Percentiles rank a stretch among this genome's conserved stretches.
Conservation (phyloP, 2,113 vertebrate species). For the Dasyornis broadbenti region DNA sequence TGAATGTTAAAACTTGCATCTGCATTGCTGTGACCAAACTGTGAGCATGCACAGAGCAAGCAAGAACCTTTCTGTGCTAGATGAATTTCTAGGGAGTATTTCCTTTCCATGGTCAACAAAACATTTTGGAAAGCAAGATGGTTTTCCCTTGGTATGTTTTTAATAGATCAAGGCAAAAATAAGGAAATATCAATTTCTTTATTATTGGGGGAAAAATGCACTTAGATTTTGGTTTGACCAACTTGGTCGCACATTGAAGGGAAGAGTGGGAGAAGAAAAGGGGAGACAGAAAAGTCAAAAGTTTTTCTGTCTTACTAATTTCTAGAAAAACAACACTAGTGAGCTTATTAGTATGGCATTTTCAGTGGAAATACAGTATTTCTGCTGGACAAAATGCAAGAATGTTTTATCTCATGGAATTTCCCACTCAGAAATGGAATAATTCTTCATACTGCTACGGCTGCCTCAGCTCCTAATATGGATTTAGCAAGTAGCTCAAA, state of each 20-base stretch:
- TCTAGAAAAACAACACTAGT: neutral
- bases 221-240: neutral
- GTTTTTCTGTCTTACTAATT: slow-evolving; percentile 1
- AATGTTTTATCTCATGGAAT: slow-evolving; percentile 69
- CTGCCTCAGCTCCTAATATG: slow-evolving; percentile 48
- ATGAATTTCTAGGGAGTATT: neutral
- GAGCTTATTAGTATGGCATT: slow-evolving; percentile 29
- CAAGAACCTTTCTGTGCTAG: neutral
- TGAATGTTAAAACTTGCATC: neutral
- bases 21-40: neutral
- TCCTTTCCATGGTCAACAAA: neutral
- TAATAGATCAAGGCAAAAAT: neutral
- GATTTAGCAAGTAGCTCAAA: slow-evolving; percentile 57
- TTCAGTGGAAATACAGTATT: slow-evolving; percentile 57
- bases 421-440: slow-evolving; percentile 62
- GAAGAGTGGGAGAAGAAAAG: neutral
- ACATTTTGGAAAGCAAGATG: neutral
- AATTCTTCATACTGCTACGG: slow-evolving; percentile 31
- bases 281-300: neutral
- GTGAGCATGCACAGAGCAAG: neutral
- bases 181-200: neutral
- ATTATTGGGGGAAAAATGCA: neutral
- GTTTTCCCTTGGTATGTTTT: neutral
- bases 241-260: neutral
- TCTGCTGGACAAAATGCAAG: slow-evolving; percentile 62